These are phyloP conservation scores for Limnephilus rhombicus DNA, from an alignment of 2,888 invertebrate genomes.

Conservation along the genomic window DNA sequence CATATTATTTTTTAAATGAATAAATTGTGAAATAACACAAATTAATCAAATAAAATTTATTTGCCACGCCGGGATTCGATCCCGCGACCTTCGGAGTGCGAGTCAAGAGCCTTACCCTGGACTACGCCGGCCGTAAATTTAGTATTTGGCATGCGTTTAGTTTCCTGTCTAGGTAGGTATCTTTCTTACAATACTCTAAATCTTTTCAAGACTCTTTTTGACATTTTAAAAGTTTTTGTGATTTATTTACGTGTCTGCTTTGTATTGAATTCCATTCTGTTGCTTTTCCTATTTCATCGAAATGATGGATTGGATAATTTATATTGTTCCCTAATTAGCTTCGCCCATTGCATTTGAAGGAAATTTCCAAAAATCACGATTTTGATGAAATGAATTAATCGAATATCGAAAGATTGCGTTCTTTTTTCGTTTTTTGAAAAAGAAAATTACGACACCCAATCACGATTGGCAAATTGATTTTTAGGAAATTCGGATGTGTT, in stretches of 20 bases:
- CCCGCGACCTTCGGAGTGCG: too few species aligned
- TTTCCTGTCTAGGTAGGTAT: too few species aligned
- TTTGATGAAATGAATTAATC: background rate
- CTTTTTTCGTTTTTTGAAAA: constrained; percentile 2
- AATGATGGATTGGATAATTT: background rate
- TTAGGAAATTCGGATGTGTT: constrained; percentile 24
- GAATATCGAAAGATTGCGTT: background rate
- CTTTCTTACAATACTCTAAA: background rate
- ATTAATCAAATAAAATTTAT: too few species aligned
- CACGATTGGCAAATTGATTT: constrained; percentile 27
- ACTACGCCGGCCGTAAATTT: too few species aligned
- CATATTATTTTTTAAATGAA: too few species aligned
- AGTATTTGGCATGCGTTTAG: too few species aligned
- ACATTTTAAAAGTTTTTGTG: background rate
- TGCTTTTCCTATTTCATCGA: background rate
- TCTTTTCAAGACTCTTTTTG: background rate
- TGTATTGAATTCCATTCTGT: background rate
- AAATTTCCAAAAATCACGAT: background rate
- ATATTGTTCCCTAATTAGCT: background rate
- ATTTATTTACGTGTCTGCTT: background rate
- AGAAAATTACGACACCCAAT: constrained; percentile 28
- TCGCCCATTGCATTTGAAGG: background rate
- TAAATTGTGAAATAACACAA: too few species aligned
- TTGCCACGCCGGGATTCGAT: too few species aligned
- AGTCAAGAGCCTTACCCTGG: too few species aligned